Conservation (phyloP, 2,113 vertebrate species). For the Tachysurus fulvidraco region DNA sequence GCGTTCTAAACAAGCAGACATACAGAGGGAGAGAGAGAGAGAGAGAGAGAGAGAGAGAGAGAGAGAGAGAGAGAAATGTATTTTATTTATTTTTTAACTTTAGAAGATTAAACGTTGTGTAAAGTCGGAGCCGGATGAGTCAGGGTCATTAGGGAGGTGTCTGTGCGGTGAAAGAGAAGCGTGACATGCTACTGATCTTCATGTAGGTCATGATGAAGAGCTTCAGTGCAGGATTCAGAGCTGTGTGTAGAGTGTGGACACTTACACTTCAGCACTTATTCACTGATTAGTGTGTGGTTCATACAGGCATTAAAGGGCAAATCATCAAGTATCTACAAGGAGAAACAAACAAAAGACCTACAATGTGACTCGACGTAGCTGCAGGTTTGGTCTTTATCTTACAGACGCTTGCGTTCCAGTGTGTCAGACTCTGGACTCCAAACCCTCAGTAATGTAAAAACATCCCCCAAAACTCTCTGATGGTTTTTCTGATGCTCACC, state of each 20-base stretch:
- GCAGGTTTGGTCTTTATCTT: too few species aligned
- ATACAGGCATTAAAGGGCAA: background rate
- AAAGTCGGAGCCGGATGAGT: background rate
- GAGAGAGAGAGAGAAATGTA: background rate
- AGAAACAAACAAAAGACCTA: too few species aligned
- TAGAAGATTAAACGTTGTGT: conserved; percentile 15
- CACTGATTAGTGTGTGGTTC: background rate
- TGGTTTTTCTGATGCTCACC: too few species aligned
- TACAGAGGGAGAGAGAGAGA: too few species aligned
- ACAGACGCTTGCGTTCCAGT: too few species aligned
- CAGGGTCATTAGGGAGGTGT: conserved; percentile 8
- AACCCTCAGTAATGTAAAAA: too few species aligned
- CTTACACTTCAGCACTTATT: background rate
- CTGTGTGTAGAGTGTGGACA: background rate
- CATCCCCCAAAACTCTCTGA: too few species aligned
- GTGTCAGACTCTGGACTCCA: too few species aligned
- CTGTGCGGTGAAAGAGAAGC: conserved; percentile 8
- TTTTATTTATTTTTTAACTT: background rate
- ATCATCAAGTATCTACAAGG: too few species aligned
- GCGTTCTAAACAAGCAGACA: conserved; percentile 12
- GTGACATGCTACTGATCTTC: conserved; percentile 1
- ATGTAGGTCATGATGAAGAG: conserved; percentile 3
- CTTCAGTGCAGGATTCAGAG: background rate
- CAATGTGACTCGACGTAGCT: too few species aligned
- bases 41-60: too few species aligned